phyloP scores from a whole-genome alignment of 2,113 vertebrate genomes.

The Rhodinocichla rosea region DNA sequence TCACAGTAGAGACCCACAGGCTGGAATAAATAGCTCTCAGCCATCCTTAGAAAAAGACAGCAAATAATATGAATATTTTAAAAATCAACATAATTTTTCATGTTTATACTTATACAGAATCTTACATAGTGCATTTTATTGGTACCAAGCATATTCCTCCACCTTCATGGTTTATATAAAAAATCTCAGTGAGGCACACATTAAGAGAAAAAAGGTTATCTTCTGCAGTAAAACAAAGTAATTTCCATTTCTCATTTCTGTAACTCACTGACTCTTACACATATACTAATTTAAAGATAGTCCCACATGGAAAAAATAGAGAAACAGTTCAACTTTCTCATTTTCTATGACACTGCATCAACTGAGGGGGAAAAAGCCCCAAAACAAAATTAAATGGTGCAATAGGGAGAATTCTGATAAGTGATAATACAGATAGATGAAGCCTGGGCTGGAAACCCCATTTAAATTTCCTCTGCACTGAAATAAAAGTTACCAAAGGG shows the following conservation, averaged over 20 bases:
- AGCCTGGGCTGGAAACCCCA: not conserved
- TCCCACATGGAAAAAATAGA: not conserved
- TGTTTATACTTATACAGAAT: not conserved
- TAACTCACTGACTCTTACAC: not conserved
- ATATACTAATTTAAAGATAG: not conserved
- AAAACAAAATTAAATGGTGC: not conserved
- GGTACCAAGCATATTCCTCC: not conserved
- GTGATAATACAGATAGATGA: not conserved
- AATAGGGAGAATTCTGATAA: not conserved
- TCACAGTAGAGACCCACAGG: not conserved
- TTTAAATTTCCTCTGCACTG: not conserved
- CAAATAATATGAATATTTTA: not conserved
- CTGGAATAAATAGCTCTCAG: not conserved
- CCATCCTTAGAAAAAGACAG: not conserved
- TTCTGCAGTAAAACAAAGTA: not conserved
- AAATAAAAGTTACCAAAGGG: not conserved
- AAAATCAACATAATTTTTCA: not conserved
- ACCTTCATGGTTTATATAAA: not conserved
- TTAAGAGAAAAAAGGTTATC: not conserved
- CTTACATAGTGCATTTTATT: not conserved
- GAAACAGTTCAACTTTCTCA: not conserved
- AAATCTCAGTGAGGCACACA: not conserved
- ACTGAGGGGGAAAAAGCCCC: fast-evolving
- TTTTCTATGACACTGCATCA: not conserved
- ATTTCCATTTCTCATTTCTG: not conserved